A percentile compares a stretch with the other conserved stretches of the same genome.
These are phyloP conservation scores for Trachymyrmex septentrionalis DNA, from an alignment of 1,140 invertebrate species.

Conservation along the genomic window DNA sequence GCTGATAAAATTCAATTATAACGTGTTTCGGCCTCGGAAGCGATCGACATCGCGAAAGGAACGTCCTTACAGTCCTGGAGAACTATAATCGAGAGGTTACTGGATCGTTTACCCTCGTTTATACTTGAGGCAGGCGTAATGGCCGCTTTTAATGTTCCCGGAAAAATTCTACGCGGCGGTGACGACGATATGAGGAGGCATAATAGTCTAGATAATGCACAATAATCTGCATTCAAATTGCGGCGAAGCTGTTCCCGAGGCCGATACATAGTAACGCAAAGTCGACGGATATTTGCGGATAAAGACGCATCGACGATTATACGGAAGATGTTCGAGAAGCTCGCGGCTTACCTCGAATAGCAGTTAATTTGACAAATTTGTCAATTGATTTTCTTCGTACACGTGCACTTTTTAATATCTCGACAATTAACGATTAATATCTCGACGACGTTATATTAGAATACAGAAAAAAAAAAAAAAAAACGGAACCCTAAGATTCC, in stretches of 20 bases:
- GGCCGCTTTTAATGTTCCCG: conserved; percentile 50
- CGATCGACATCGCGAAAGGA: conserved; percentile 50
- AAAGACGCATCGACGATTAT: conserved; percentile 1
- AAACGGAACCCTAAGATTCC: conserved; percentile 1
- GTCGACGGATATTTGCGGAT: conserved; percentile 38
- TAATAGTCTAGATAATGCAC: conserved; percentile 57
- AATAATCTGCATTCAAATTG: conserved; percentile 61
- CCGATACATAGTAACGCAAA: conserved; percentile 29
- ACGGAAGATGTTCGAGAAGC: neutral
- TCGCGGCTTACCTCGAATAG: neutral
- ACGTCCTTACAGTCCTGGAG: conserved; percentile 20
- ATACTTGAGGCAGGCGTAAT: conserved; percentile 46
- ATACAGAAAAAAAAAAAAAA: too few species aligned
- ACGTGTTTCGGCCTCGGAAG: conserved; percentile 37
- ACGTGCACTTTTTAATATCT: neutral
- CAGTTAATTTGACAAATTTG: neutral
- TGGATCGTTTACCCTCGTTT: conserved; percentile 51
- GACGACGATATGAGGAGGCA: conserved; percentile 41
- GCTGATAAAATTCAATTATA: conserved; percentile 55
- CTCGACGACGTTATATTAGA: neutral
- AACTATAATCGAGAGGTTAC: conserved; percentile 40
- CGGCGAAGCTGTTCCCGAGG: conserved; percentile 17
- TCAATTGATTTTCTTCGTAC: neutral
- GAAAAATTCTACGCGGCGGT: conserved; percentile 53
- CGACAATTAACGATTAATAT: neutral